Evolutionary conservation across 2,113 vertebrate species (phyloP), one percentile per base, ranked within the genome.

Genomic region (Andinoacara biseriatus): DNA sequence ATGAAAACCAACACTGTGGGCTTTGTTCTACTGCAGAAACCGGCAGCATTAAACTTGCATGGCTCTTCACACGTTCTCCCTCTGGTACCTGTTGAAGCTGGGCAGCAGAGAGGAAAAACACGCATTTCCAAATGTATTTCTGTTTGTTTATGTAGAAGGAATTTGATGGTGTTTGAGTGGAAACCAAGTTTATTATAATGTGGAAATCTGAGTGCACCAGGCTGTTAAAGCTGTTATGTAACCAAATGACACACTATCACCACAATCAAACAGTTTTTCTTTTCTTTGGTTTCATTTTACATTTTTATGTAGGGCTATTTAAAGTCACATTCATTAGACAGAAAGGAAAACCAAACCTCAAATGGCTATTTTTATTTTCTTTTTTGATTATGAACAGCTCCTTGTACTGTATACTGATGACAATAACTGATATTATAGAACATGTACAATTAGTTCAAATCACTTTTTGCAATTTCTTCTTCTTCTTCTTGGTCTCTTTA

Each of bases 21-120:
- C 83, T 90, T 91, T 92, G 87, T 87, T 92, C 85, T 83, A 58
- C 80, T 33, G 89, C 84, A 90, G 86, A 89, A 91, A 89, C 78
- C 82, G 80, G 78, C 82, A 86, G 80, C 78, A 93, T 93, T 91
- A 87, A 93, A 89, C 85, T 89, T 91, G 81, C 84, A 92, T 90
- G 75, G 82, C 60, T 88, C 77, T 40, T 74, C 84, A 65, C 84
- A 63, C 81, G 17, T 78, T 22, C 83, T 83, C 89, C 83, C 84
- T 76, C 57, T 35, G 87, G 91, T 84, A 91, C 90, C 82, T 91
- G 86, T 92, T 88, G 82, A 86, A 79, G 58, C 24, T 8, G 61
- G 56, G 76, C 60, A 58, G 54, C 61, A 24, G 74, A 0, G 52
- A 84, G 67, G 61, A 40, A 80, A 82, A 33, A 63, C 46, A 9